Conservation (phyloP, 2,113 vertebrate genomes). For the Smithornis capensis region DNA sequence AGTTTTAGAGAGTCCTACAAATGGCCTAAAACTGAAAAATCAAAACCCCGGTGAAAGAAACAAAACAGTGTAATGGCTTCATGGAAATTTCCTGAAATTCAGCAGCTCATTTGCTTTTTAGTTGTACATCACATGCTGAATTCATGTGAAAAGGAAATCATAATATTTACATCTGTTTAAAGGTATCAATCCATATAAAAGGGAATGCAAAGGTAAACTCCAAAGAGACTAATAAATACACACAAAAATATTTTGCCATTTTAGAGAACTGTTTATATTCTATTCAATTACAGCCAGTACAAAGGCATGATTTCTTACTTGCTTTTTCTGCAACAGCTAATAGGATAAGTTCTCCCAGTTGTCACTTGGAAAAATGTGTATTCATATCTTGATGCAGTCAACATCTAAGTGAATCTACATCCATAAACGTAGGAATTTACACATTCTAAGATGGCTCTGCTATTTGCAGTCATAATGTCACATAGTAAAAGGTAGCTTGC, state of each 20-base stretch:
- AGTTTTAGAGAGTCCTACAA: not conserved
- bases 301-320: slow-evolving; percentile 49
- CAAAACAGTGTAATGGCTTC: not conserved
- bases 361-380: slow-evolving; percentile 46
- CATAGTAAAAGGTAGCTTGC: not conserved
- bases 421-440: slow-evolving; percentile 45
- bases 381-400: slow-evolving; percentile 43
- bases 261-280: slow-evolving; percentile 48
- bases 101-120: slow-evolving; percentile 34
- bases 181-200: slow-evolving; percentile 56
- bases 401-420: slow-evolving; percentile 57
- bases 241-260: slow-evolving; percentile 62
- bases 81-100: slow-evolving; percentile 50
- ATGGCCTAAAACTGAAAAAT: slow-evolving; percentile 14
- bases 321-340: slow-evolving; percentile 42
- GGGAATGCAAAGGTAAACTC: slow-evolving; percentile 50
- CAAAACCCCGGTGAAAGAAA: slow-evolving; percentile 15
- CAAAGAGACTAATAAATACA: slow-evolving; percentile 61
- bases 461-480: slow-evolving; percentile 35
- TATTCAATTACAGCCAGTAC: slow-evolving; percentile 49
- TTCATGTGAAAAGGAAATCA: slow-evolving; percentile 58
- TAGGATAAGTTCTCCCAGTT: slow-evolving; percentile 52
- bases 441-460: slow-evolving; percentile 37
- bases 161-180: slow-evolving; percentile 57
- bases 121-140: slow-evolving; percentile 43